Percentiles rank a stretch among this genome's conserved stretches.
Conservation (phyloP, 2,797 vertebrate species). For the Euphonia xanthogaster region DNA sequence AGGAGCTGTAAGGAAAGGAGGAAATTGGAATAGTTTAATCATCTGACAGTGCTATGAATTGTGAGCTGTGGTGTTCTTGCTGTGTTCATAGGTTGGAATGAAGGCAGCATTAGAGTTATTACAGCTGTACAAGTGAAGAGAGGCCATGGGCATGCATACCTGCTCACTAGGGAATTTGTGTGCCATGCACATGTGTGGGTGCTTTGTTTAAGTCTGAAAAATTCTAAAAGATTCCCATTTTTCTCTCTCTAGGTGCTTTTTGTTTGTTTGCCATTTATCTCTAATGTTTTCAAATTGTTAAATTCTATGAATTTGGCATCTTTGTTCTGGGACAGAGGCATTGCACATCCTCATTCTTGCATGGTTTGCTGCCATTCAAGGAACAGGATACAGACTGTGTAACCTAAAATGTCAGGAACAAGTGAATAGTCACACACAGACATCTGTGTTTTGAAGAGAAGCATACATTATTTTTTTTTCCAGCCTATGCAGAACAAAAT, state of each 20-base stretch:
- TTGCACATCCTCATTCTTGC: neutral
- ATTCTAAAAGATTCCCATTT: neutral
- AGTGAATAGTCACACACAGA: neutral
- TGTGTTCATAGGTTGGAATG: neutral
- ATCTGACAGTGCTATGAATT: neutral
- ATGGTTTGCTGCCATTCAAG: neutral
- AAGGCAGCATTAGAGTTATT: neutral
- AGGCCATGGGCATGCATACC: fast-evolving
- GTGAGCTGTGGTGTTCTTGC: neutral
- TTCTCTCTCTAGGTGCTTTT: neutral
- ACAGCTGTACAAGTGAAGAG: neutral
- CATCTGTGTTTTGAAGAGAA: neutral
- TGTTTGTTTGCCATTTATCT: neutral
- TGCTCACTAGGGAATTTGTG: neutral
- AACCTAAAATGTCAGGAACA: neutral
- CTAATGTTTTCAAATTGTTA: neutral
- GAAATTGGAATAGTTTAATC: neutral
- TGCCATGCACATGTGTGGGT: neutral
- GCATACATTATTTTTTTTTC: neutral
- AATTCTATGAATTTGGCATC: neutral
- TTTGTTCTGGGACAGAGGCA: neutral
- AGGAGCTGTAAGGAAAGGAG: neutral
- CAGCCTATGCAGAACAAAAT: neutral
- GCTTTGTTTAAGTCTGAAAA: neutral
- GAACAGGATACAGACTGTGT: neutral